Evolutionary conservation across 2,888 invertebrate species (phyloP), one percentile per base, ranked within the genome.

Genomic region (Amphipoea oculea): DNA sequence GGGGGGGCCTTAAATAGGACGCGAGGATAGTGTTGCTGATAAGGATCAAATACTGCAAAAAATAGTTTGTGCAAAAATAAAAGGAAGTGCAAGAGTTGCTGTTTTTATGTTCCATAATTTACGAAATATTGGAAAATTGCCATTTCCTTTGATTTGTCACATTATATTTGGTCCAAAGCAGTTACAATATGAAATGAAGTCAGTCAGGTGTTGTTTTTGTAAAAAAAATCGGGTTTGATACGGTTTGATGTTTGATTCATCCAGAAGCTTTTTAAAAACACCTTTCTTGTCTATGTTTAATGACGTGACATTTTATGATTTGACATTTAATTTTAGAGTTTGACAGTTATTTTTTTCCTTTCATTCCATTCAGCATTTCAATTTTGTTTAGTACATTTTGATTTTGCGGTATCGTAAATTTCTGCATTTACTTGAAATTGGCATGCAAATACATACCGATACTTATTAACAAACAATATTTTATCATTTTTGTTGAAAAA

Each of bases 391-490:
- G 51, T 77, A 65, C 76, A 62, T 79, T 84, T 69, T 76, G 66
- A 60, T 73, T 88, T 86, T 88, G 78, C 88, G 81, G 88, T 81
- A 60, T 69, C 68, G 1, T 72, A 66, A 14, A 80, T 72, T 74
- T 80, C 82, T 88, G 82, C 65, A 81, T 48, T 80, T 89, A 81
- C 76, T 20, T 69, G 12, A 42, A 73, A 72, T 80, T 71, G 11
- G 40, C 17, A 57, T 57, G 60, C n/a, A 77, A 82, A 71, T 76
- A 74, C 29, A 23, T 45, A 73, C 51, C 20, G 23, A 70, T 72
- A 71, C 63, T 17, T 45, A 48, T 23, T 40, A 66, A 11, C 42
- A 42, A 66, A 68, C 0, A 48, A 42, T 67, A 78, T 14, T 40
- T 36, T 12, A 68, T 23, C 1, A 42, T 60, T 67, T 80, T 77